A percentile compares a stretch with the other conserved stretches of the same genome.
phyloP scores from a whole-genome alignment of 2,797 vertebrate genomes.

The Dendrocincla tyrannina region DNA sequence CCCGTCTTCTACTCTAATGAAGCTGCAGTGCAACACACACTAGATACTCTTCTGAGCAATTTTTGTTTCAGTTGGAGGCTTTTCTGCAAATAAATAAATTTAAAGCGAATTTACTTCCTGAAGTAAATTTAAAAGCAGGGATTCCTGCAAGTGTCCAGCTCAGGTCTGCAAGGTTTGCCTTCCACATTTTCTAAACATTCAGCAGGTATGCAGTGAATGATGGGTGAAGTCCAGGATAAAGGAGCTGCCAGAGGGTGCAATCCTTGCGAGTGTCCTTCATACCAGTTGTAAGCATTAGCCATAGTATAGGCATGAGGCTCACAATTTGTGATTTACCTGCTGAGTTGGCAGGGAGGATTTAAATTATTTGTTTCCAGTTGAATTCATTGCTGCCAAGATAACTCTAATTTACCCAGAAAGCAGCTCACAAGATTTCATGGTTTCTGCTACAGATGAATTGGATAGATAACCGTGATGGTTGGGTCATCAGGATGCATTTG shows the following conservation, averaged over 20 bases:
- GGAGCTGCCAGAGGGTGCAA: background rate
- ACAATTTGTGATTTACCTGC: background rate
- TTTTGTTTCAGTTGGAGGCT: background rate
- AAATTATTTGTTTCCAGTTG: background rate
- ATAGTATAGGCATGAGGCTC: background rate
- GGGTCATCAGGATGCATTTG: background rate
- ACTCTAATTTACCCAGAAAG: background rate
- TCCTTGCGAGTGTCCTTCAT: background rate
- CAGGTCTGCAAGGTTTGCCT: background rate
- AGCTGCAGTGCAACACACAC: background rate
- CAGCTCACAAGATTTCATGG: background rate
- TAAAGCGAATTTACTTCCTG: background rate
- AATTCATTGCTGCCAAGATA: background rate
- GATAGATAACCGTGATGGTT: background rate
- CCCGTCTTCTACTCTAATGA: background rate
- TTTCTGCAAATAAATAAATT: background rate
- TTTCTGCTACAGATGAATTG: background rate
- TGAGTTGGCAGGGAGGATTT: background rate
- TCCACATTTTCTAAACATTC: background rate
- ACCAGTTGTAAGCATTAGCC: background rate
- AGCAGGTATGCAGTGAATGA: background rate
- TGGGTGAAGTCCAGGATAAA: background rate
- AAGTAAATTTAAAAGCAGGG: background rate
- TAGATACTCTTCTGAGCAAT: background rate
- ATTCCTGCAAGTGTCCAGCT: background rate